These are phyloP conservation scores for Gila robusta DNA, from an alignment of 2,797 vertebrate genomes.

Conservation along the genomic window DNA sequence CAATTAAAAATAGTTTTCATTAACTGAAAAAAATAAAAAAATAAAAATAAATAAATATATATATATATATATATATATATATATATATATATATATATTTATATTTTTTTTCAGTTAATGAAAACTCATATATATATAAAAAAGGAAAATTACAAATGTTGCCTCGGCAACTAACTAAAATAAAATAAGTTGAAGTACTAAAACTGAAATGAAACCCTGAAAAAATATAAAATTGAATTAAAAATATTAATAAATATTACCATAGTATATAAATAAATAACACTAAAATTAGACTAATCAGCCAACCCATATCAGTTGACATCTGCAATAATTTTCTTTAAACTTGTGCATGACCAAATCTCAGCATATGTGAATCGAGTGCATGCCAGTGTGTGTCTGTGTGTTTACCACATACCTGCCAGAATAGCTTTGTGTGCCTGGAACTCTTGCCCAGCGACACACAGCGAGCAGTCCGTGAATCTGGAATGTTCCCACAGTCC, in stretches of 20 bases:
- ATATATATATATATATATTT: too few species aligned
- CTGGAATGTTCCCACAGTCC: conserved; percentile 97
- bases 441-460: conserved; percentile 97
- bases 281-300: background rate
- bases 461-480: conserved; percentile 97
- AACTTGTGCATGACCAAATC: background rate
- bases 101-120: too few species aligned
- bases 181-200: too few species aligned
- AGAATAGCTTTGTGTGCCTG: conserved; percentile 98
- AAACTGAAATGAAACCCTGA: too few species aligned
- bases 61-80: too few species aligned
- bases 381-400: background rate
- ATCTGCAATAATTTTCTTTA: background rate
- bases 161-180: too few species aligned
- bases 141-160: background rate
- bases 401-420: conserved; percentile 81
- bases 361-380: background rate
- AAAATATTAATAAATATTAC: background rate
- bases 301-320: background rate
- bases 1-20: background rate
- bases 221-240: too few species aligned
- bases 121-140: background rate
- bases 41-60: background rate
- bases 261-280: background rate
- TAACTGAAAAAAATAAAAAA: background rate